Conservation (phyloP, 2,888 invertebrate species). For the Cantharis rustica region DNA sequence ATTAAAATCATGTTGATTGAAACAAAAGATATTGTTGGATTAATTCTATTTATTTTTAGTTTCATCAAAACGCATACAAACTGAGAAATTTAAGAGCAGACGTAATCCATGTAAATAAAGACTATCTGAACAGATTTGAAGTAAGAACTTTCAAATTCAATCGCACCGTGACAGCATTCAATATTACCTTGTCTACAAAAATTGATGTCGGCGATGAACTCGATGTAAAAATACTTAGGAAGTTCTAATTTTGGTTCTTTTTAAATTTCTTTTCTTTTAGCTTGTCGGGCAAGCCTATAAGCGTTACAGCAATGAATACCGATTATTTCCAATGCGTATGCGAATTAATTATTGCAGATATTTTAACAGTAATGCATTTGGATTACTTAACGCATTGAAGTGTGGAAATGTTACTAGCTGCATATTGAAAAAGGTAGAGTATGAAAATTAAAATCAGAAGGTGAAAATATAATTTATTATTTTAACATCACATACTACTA, state of each 20-base stretch:
- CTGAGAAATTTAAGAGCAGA: not conserved
- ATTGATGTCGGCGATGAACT: not conserved
- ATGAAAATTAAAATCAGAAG: too few species aligned
- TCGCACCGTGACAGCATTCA: not conserved
- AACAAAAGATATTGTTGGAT: too few species aligned
- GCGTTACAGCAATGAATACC: not conserved
- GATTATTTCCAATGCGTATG: not conserved
- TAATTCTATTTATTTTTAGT: not conserved
- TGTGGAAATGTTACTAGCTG: not conserved
- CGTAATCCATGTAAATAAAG: not conserved
- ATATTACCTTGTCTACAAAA: not conserved
- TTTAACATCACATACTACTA: too few species aligned
- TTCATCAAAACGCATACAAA: not conserved
- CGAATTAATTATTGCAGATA: not conserved
- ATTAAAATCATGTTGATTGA: too few species aligned
- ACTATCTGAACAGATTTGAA: not conserved
- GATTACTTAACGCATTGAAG: not conserved
- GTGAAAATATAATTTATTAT: too few species aligned
- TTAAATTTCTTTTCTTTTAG: not conserved
- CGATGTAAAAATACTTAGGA: not conserved
- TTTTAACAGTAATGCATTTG: not conserved
- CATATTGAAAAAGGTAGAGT: not conserved
- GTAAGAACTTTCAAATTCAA: not conserved
- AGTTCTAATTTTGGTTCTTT: not conserved
- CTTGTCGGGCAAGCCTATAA: not conserved